phyloP scores from a whole-genome alignment of 30 jellyfish, hydroid and myxozoan species.

The Aurelia aurita region DNA sequence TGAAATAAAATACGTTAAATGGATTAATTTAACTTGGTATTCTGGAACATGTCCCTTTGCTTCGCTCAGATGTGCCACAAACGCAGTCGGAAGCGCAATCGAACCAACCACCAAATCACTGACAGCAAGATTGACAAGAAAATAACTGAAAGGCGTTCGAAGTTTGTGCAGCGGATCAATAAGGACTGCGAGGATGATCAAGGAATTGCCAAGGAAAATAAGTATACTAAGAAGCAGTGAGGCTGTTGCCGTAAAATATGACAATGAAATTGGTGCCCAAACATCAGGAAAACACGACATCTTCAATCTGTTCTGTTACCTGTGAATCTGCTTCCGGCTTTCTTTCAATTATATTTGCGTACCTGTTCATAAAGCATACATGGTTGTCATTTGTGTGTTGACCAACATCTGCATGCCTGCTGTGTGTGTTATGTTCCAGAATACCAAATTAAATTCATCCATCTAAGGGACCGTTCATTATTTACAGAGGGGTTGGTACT shows the following conservation, averaged over 20 bases:
- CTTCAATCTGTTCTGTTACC: neutral
- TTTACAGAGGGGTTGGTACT: too few species aligned
- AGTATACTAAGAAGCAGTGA: constrained; percentile 48
- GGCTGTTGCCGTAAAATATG: constrained; percentile 75
- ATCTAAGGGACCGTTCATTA: too few species aligned
- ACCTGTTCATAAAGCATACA: too few species aligned
- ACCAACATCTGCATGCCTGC: too few species aligned
- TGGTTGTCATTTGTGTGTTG: too few species aligned
- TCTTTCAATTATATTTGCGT: too few species aligned
- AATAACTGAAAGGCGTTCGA: constrained; percentile 82
- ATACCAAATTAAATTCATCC: too few species aligned
- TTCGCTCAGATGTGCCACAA: constrained; percentile 72
- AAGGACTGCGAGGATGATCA: constrained; percentile 60
- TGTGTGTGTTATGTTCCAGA: too few species aligned
- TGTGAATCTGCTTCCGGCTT: neutral
- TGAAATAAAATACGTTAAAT: constrained; percentile 66
- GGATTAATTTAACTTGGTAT: constrained; percentile 45
- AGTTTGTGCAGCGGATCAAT: constrained; percentile 79
- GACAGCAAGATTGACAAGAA: constrained; percentile 80
- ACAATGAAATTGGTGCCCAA: constrained; percentile 85
- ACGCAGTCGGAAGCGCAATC: constrained; percentile 71
- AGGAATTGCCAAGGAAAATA: constrained; percentile 64
- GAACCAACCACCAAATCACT: constrained; percentile 83
- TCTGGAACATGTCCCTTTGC: constrained; percentile 58
- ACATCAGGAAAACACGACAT: constrained; percentile 55